These are phyloP conservation scores for Platyura marginata DNA, from an alignment of 1,140 invertebrate species.

Conservation along the genomic window DNA sequence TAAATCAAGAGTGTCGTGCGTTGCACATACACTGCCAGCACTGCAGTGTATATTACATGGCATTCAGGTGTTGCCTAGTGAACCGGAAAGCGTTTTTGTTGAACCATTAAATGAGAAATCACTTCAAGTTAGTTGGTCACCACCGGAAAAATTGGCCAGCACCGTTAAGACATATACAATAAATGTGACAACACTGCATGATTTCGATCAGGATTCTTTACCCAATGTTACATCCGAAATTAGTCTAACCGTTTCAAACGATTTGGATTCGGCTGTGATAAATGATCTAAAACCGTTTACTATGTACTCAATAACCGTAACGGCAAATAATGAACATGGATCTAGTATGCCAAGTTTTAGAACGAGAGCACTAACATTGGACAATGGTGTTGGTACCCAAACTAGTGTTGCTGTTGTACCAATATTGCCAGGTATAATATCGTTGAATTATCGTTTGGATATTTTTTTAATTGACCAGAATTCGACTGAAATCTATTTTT, in stretches of 20 bases:
- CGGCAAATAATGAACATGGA: constrained; percentile 50
- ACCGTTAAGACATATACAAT: constrained; percentile 45
- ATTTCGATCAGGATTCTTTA: constrained; percentile 34
- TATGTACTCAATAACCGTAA: constrained; percentile 63
- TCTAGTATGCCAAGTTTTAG: constrained; percentile 50
- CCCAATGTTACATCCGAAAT: constrained; percentile 4
- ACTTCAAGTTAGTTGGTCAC: constrained; percentile 46
- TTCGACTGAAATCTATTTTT: no score
- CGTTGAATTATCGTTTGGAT: no score
- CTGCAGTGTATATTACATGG: constrained; percentile 64
- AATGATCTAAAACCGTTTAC: constrained; percentile 46
- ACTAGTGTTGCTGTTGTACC: constrained; percentile 9
- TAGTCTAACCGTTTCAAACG: constrained; percentile 28
- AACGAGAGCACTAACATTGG: constrained; percentile 26
- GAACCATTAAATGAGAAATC: constrained; percentile 47
- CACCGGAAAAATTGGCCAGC: constrained; percentile 38
- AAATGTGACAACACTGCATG: constrained; percentile 47
- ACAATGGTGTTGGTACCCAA: constrained; percentile 1
- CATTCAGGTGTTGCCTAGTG: constrained; percentile 55
- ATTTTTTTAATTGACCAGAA: no score
- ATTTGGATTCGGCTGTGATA: constrained; percentile 34
- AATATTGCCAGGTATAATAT: constrained; percentile 8
- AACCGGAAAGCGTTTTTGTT: constrained; percentile 46
- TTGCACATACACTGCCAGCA: constrained; percentile 61
- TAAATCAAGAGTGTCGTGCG: constrained; percentile 65